Conservation (phyloP, 2,113 vertebrate species). For the Chloropsis hardwickii region DNA sequence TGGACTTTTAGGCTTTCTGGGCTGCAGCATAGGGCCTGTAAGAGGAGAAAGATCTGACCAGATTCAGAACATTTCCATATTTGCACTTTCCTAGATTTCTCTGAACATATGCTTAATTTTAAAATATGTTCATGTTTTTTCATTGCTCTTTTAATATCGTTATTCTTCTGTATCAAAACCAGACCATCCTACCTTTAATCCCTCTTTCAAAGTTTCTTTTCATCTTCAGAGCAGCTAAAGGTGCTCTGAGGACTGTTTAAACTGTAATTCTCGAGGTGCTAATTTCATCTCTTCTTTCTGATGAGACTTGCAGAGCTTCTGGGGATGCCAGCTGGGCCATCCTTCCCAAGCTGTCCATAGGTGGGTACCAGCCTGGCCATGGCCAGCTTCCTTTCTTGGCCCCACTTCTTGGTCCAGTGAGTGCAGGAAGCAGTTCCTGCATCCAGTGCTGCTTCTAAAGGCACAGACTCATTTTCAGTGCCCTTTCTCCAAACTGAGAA, state of each 20-base stretch:
- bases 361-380: not conserved
- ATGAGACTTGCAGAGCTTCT: not conserved
- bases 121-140: not conserved
- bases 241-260: not conserved
- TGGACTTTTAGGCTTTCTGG: not conserved
- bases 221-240: not conserved
- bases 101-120: not conserved
- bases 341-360: not conserved
- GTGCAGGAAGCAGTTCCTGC: not conserved
- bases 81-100: not conserved
- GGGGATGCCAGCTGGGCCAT: not conserved
- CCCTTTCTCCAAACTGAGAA: not conserved
- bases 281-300: not conserved
- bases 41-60: not conserved
- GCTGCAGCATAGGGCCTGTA: not conserved
- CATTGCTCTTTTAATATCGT: not conserved
- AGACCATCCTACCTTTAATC: not conserved
- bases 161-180: not conserved
- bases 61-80: not conserved
- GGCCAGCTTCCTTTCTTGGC: not conserved
- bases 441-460: not conserved
- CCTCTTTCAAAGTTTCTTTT: not conserved
- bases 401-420: not conserved
- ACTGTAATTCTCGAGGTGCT: not conserved
- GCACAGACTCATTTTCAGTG: not conserved